Conservation (phyloP, 2,888 invertebrate species). For the Acholoe squamosa region DNA sequence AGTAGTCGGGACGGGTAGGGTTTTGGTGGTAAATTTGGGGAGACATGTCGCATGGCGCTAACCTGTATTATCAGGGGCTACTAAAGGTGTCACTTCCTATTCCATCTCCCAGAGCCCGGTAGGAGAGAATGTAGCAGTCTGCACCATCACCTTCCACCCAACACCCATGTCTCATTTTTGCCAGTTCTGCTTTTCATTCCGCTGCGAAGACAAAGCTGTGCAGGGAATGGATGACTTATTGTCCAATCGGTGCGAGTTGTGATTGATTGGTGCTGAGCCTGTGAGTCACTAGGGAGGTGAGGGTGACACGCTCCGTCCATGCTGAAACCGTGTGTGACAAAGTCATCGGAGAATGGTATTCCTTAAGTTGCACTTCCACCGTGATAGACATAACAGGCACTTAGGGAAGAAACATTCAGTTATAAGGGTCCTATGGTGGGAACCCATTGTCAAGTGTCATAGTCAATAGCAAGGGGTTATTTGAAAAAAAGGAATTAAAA, state of each 20-base stretch:
- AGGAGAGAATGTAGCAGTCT: not conserved
- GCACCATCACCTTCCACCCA: too few relatives aligned
- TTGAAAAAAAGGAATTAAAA: too few relatives aligned
- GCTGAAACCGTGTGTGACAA: not conserved
- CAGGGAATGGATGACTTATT: constrained; percentile 6
- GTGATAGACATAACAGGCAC: too few relatives aligned
- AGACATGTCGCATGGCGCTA: not conserved
- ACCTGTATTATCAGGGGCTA: not conserved
- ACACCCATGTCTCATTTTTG: not conserved
- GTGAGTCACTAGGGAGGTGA: not conserved
- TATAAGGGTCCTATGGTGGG: too few relatives aligned
- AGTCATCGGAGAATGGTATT: not conserved
- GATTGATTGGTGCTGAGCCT: not conserved
- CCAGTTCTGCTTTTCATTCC: not conserved
- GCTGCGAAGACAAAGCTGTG: constrained; percentile 29
- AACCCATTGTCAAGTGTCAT: too few relatives aligned
- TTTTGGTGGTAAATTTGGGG: not conserved
- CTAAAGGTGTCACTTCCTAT: not conserved
- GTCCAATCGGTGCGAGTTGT: not conserved
- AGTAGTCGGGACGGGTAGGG: not conserved
- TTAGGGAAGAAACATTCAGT: too few relatives aligned
- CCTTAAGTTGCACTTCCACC: too few relatives aligned
- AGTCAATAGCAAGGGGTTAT: too few relatives aligned
- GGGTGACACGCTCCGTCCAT: not conserved
- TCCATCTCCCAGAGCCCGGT: not conserved